Percentiles rank a stretch among this genome's conserved stretches.
phyloP scores from a whole-genome alignment of 2,888 invertebrate species.

The Plebejus anna region DNA sequence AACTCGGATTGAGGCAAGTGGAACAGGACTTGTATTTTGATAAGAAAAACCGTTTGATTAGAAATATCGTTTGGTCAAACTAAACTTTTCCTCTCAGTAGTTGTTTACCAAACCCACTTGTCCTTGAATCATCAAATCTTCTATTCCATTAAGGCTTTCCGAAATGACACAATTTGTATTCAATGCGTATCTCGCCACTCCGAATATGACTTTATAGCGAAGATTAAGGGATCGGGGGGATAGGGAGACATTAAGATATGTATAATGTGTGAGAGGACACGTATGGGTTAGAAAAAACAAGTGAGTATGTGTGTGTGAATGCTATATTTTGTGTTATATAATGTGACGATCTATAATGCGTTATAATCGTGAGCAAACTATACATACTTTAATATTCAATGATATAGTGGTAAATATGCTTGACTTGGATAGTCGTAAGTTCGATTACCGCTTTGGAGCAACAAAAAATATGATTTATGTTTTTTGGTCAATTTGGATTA shows the following conservation, averaged over 20 bases:
- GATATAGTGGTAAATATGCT: too few species aligned
- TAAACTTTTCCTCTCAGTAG: background rate
- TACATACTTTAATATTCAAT: too few species aligned
- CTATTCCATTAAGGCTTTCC: slow-evolving; percentile 76
- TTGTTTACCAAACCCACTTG: slow-evolving; percentile 69
- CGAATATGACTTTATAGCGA: slow-evolving; percentile 64
- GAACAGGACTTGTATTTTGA: too few species aligned
- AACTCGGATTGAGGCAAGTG: too few species aligned
- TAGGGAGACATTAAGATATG: slow-evolving; percentile 35
- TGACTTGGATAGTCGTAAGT: too few species aligned
- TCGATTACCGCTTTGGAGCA: too few species aligned
- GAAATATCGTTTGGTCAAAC: background rate
- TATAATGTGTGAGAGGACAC: slow-evolving; percentile 27
- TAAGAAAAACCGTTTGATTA: background rate
- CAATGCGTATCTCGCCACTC: slow-evolving; percentile 56
- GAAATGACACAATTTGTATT: slow-evolving; percentile 76
- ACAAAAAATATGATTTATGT: too few species aligned
- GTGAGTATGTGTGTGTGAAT: background rate
- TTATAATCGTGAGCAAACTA: too few species aligned
- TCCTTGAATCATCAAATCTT: slow-evolving; percentile 76
- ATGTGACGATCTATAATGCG: background rate
- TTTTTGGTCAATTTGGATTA: too few species aligned
- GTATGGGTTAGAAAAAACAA: background rate
- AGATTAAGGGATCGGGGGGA: slow-evolving; percentile 58
- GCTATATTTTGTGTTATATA: background rate